Evolutionary conservation across 2,888 invertebrate species (phyloP), one percentile per base, ranked within the genome.

Genomic region (Chelonus formosanus): DNA sequence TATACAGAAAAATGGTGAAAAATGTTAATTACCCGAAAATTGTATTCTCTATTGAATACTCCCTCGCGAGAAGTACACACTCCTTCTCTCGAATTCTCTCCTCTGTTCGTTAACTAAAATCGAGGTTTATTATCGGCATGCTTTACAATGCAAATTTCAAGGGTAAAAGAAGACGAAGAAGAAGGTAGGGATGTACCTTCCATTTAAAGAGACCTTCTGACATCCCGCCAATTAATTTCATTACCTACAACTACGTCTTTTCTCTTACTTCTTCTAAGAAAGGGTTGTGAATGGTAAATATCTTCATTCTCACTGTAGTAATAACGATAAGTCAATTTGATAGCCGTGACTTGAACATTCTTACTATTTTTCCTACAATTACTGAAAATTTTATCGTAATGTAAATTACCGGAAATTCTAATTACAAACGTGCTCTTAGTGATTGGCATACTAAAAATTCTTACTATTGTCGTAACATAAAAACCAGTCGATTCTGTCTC

Each of bases 181-280:
- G 59, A 44, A 59, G 63, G 57, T 40, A 63, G 56, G 52, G 43
- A 59, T 57, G 40, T 63, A 50, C 54, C 52, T 57, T 40, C 54
- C 72, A 64, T 75, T 76, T 71, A 73, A 76, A 72, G 63, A 71
- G 68, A 66, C 68, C 71, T 73, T 57, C 40, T 69, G 70, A 74
- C 74, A 74, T 72, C 68, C 71, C 72, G 67, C 74, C 75, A 78
- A 78, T 78, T 78, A 78, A 78, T 78, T 78, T 78, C 74, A 78
- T 77, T 77, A 76, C 71, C 70, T 69, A 62, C 47, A 54, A 34
- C 63, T 66, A 54, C 31, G 47, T 63, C 58, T 57, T 67, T 55
- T 59, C 63, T 59, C 54, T 52, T 65, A 58, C 47, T 50, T 56
- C 40, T 56, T 50, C 20, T 57, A 61, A 59, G n/a, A 65, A 73